Base-by-base conservation (phyloP, 2,888 invertebrate genomes). In the Erannis defoliaria region DNA sequence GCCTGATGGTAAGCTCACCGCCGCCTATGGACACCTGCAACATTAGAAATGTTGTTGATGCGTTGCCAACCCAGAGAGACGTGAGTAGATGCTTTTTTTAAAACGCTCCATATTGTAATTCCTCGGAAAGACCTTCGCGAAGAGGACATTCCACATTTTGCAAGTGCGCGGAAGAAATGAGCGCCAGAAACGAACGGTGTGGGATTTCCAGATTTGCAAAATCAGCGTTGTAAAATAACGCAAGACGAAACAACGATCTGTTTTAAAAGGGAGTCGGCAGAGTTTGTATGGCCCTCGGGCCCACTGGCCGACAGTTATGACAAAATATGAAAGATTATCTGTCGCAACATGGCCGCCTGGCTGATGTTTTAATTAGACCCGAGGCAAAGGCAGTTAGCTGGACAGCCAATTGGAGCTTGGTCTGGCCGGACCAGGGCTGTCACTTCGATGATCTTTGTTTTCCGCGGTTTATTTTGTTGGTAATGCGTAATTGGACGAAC, bases 331-430 rank as follows among this genome's bases (percentile, higher is more conserved):
- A 88, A 86, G 83, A 90, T 88, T 76, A 84, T 82, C 86, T 84
- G 87, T 84, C 85, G 76, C 74, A 80, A 81, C 82, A 85, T 82
- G 83, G 82, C 77, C 74, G 80, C 74, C 70, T 66, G 61, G 71
- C 75, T 86, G 89, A 90, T 89, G 89, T 86, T 90, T 90, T 92
- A 91, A 92, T 91, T 90, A 90, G 90, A 91, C 92, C 87, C 83
- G 82, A 81, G 91, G 85, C 86, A 84, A 79, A 81, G 91, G 85
- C 86, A 84, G 80, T 89, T 87, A 86, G 86, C 81, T 77, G 70
- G 73, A 73, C 81, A 76, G 81, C 83, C 86, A 82, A 85, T 85
- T 84, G 84, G 76, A 81, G 66, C 69, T 76, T 75, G 64, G 58
- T 54, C 33, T 33, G 12, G 5, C 62, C 89, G 87, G 89, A 89